Conservation (phyloP, 2,888 invertebrate species). For the Pachliopta kotzebuea region DNA sequence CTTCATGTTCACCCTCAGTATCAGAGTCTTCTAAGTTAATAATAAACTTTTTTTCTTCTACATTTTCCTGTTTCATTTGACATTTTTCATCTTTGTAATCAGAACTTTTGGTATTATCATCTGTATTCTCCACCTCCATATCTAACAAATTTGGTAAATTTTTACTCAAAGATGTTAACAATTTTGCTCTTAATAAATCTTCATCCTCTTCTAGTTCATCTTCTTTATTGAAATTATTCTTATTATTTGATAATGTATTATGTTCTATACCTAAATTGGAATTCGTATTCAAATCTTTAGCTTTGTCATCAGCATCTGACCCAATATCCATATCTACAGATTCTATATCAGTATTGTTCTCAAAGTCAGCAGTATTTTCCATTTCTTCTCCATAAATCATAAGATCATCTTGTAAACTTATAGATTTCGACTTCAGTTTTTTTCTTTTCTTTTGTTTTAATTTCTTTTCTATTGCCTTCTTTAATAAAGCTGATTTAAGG, state of each 20-base stretch:
- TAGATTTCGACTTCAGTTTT: slow-evolving; percentile 54
- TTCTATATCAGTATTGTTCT: slow-evolving; percentile 72
- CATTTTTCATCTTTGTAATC: slow-evolving; percentile 26
- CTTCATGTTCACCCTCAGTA: slow-evolving; percentile 75
- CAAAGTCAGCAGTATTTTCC: slow-evolving; percentile 39
- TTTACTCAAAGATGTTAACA: slow-evolving; percentile 81
- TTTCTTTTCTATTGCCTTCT: slow-evolving; percentile 82
- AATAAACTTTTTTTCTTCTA: slow-evolving; percentile 66
- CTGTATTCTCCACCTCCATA: slow-evolving; percentile 44
- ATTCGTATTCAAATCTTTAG: slow-evolving; percentile 46
- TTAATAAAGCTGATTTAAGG: slow-evolving; percentile 84
- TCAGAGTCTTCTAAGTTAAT: slow-evolving; percentile 70
- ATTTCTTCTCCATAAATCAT: slow-evolving; percentile 40
- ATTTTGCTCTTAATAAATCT: slow-evolving; percentile 80
- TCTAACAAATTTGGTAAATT: slow-evolving; percentile 71
- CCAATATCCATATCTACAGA: slow-evolving; percentile 78
- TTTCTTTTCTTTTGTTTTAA: slow-evolving; percentile 65
- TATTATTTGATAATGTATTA: slow-evolving; percentile 8
- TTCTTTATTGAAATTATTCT: background rate
- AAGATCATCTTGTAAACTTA: slow-evolving; percentile 54
- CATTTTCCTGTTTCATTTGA: slow-evolving; percentile 37
- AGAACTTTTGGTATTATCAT: slow-evolving; percentile 35
- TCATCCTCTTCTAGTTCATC: slow-evolving; percentile 79
- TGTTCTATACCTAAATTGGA: slow-evolving; percentile 20
- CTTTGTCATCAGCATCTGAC: slow-evolving; percentile 66